Evolutionary conservation across 2,888 invertebrate species (phyloP).

Genomic region (Homarus gammarus): DNA sequence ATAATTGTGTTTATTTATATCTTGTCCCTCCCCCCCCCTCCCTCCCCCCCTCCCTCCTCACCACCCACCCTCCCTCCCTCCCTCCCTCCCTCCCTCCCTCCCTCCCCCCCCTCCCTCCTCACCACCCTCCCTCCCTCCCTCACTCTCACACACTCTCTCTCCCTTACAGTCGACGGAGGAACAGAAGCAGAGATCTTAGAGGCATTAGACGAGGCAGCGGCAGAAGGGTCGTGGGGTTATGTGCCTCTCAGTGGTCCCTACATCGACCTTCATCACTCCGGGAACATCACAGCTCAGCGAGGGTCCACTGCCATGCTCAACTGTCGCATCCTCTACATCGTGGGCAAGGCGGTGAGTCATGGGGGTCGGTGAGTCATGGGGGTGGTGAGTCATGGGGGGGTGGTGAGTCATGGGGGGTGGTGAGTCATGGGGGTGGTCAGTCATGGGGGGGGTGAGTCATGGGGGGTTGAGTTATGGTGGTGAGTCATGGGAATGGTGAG

Average conservation of each 20-base stretch:
- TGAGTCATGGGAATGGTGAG: background rate
- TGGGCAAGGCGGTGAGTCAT: constrained; percentile 67
- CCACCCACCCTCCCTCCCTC: background rate
- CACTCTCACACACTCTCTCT: background rate
- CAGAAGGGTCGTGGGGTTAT: constrained; percentile 70
- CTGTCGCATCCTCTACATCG: constrained; percentile 73
- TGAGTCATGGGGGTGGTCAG: too few species aligned
- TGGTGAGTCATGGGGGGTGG: too few species aligned
- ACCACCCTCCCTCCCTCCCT: background rate
- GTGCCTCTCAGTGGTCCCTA: constrained; percentile 73
- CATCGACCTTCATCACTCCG: constrained; percentile 65
- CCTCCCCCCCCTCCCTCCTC: background rate
- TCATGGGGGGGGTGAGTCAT: too few species aligned
- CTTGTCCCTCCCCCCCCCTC: background rate
- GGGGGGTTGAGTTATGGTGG: background rate
- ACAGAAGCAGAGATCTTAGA: constrained; percentile 68
- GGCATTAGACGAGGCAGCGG: constrained; percentile 68
- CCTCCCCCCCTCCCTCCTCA: background rate
- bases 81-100: background rate
- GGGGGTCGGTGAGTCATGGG: background rate
- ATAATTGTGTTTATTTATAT: too few species aligned
- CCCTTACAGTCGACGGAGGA: constrained; percentile 60
- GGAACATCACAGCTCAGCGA: constrained; percentile 65
- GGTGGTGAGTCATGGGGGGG: background rate
- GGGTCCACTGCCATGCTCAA: constrained; percentile 72